phyloP scores from a whole-genome alignment of 2,113 vertebrate species.

The Uria lomvia region DNA sequence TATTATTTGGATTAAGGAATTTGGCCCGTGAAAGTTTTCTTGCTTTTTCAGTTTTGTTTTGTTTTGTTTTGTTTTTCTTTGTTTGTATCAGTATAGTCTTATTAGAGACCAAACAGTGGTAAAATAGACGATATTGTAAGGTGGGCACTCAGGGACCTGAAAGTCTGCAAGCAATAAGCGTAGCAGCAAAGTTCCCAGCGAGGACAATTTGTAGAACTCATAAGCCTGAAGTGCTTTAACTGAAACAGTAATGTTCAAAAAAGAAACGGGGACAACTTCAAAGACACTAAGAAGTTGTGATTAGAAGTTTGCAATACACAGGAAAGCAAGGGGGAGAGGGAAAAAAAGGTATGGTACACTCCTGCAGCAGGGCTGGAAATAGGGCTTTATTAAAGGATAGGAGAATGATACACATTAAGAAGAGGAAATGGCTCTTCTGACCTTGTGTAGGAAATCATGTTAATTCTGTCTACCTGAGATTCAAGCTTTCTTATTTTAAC shows the following conservation, averaged over 20 bases:
- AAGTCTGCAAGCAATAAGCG: not conserved
- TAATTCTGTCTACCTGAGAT: not conserved
- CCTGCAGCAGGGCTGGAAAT: not conserved
- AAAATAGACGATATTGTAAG: not conserved
- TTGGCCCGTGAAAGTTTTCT: not conserved
- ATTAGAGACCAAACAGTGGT: not conserved
- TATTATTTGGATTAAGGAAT: not conserved
- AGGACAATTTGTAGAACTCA: not conserved
- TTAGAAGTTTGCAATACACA: not conserved
- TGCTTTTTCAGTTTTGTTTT: not conserved
- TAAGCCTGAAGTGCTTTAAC: not conserved
- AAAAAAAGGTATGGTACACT: not conserved
- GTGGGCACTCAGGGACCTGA: not conserved
- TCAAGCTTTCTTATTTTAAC: not conserved
- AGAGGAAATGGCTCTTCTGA: not conserved
- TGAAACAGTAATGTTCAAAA: not conserved
- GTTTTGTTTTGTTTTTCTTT: not conserved
- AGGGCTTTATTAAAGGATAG: not conserved
- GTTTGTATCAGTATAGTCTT: not conserved
- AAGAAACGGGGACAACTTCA: not conserved
- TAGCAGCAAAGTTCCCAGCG: not conserved
- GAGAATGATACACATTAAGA: accelerated
- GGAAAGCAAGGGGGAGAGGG: not conserved
- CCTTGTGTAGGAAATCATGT: not conserved
- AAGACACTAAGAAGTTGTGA: not conserved